phyloP scores from a whole-genome alignment of 1,140 invertebrate species.

The Nomia melanderi region DNA sequence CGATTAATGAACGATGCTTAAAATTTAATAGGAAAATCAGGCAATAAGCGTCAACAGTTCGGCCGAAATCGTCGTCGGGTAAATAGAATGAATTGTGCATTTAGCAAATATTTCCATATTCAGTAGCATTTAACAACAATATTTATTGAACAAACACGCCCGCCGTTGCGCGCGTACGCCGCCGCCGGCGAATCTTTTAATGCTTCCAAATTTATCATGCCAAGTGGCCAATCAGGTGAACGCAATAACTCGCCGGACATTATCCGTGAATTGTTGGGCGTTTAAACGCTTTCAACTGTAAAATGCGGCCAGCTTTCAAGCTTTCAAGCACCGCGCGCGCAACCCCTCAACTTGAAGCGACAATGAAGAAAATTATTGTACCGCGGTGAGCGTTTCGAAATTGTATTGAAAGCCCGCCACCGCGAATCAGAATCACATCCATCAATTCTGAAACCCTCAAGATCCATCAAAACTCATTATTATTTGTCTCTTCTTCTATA shows the following conservation, averaged over 20 bases:
- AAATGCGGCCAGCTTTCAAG: slow-evolving; percentile 23
- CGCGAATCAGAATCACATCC: not conserved
- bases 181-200: not conserved
- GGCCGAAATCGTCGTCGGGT: not conserved
- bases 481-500: not conserved
- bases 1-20: not conserved
- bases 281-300: slow-evolving; percentile 34
- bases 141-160: not conserved
- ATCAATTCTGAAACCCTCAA: not conserved
- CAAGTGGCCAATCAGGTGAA: slow-evolving; percentile 17
- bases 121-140: slow-evolving; percentile 1
- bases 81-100: not conserved
- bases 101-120: slow-evolving; percentile 6
- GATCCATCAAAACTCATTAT: not conserved
- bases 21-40: not conserved
- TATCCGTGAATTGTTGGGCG: slow-evolving; percentile 23
- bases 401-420: not conserved
- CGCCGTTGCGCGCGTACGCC: not conserved
- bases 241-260: not conserved
- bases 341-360: not conserved
- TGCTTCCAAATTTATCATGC: slow-evolving; percentile 15
- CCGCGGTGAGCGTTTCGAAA: not conserved
- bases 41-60: not conserved
- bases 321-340: slow-evolving; percentile 1
- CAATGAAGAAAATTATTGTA: slow-evolving; percentile 15